Evolutionary conservation across 2,113 vertebrate species (phyloP).

Genomic region (Mugil cephalus): DNA sequence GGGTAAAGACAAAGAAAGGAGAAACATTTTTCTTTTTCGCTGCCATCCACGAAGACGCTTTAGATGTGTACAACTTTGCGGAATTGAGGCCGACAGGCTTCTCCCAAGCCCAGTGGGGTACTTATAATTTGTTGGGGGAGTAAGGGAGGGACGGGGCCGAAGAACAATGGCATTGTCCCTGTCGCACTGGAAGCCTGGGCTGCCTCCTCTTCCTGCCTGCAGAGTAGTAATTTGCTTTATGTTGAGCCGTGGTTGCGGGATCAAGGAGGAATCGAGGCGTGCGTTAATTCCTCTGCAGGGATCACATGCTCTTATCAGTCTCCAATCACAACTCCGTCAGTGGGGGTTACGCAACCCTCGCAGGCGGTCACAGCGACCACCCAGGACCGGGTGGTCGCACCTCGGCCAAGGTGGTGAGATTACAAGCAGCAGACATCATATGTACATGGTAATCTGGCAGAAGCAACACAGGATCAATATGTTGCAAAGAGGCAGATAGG

Average conservation of each 20-base stretch:
- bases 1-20: slow-evolving; percentile 62
- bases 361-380: slow-evolving; percentile 65
- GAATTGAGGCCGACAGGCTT: slow-evolving; percentile 78
- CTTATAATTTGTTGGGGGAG: slow-evolving; percentile 79
- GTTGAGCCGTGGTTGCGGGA: slow-evolving; percentile 67
- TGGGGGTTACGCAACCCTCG: slow-evolving; percentile 66
- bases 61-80: slow-evolving; percentile 66
- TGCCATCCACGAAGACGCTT: slow-evolving; percentile 63
- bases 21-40: slow-evolving; percentile 77
- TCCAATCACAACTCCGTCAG: slow-evolving; percentile 70
- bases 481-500: slow-evolving; percentile 32
- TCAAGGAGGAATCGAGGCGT: slow-evolving; percentile 66
- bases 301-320: slow-evolving; percentile 78
- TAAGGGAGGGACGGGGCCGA: slow-evolving; percentile 57
- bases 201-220: slow-evolving; percentile 51
- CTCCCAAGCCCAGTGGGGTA: slow-evolving; percentile 78
- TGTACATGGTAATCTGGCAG: slow-evolving; percentile 5
- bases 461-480: slow-evolving; percentile 51
- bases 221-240: slow-evolving; percentile 79
- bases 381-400: slow-evolving; percentile 29
- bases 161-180: slow-evolving; percentile 79
- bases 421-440: slow-evolving; percentile 49
- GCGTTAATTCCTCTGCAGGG: slow-evolving; percentile 70
- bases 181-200: slow-evolving; percentile 46
- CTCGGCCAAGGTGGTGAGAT: slow-evolving; percentile 51